phyloP scores from a whole-genome alignment of 2,797 vertebrate genomes.

The Crocidura indochinensis region DNA sequence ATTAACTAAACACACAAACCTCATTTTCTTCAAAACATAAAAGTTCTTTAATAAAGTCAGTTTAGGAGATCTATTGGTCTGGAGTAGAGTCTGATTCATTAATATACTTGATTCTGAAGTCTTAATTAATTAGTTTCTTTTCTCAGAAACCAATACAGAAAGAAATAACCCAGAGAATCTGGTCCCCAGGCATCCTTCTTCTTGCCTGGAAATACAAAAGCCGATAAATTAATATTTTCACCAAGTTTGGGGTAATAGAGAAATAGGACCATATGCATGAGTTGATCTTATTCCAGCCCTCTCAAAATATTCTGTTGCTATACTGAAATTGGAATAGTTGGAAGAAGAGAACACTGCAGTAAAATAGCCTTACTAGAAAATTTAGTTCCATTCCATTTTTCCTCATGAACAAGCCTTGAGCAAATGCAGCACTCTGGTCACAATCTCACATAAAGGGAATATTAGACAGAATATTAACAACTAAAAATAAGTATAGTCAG shows the following conservation, averaged over 20 bases:
- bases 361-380: neutral
- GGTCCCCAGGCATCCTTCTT: neutral
- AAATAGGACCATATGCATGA: neutral
- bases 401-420: neutral
- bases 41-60: neutral
- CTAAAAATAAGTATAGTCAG: neutral
- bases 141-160: slow-evolving; percentile 6
- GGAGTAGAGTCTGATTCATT: neutral
- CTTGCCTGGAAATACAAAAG: neutral
- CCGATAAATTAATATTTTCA: neutral
- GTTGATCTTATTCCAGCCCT: neutral
- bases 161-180: neutral
- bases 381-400: neutral
- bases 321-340: neutral
- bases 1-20: neutral
- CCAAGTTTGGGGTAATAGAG: neutral
- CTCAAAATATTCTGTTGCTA: neutral
- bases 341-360: neutral
- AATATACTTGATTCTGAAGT: neutral
- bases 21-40: neutral
- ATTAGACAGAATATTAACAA: neutral
- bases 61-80: neutral
- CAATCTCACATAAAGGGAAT: neutral
- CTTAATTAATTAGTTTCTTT: neutral
- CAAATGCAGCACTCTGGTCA: neutral